These are phyloP conservation scores for Caenorhabditis panamensis DNA, from an alignment of 2,888 invertebrate species.

Conservation along the genomic window DNA sequence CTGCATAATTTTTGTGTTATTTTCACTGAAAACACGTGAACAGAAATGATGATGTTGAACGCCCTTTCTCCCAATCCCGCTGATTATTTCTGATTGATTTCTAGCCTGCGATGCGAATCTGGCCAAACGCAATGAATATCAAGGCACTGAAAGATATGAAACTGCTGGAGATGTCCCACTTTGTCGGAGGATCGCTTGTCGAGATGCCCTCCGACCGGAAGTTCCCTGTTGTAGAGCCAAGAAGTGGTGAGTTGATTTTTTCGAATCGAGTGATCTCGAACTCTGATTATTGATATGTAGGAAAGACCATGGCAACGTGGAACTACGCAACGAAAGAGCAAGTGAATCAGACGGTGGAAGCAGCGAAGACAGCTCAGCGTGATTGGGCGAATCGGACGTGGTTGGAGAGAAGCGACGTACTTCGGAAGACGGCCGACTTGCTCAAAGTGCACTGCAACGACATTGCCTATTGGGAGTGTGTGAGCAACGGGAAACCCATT, in stretches of 20 bases:
- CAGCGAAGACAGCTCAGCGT: slow-evolving; percentile 59
- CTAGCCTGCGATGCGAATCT: slow-evolving; percentile 50
- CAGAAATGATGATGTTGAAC: too few species aligned
- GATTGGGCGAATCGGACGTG: slow-evolving; percentile 61
- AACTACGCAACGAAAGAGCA: slow-evolving; percentile 52
- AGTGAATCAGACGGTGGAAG: slow-evolving; percentile 56
- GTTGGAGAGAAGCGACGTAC: slow-evolving; percentile 72
- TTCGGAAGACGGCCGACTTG: slow-evolving; percentile 72
- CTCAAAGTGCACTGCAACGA: slow-evolving; percentile 81
- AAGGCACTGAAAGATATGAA: slow-evolving; percentile 28
- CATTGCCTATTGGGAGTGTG: slow-evolving; percentile 82
- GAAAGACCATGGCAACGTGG: slow-evolving; percentile 46
- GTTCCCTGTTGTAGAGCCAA: slow-evolving; percentile 75
- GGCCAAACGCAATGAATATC: slow-evolving; percentile 40
- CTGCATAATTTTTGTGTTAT: too few species aligned
- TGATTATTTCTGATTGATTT: slow-evolving; percentile 3
- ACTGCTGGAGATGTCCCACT: slow-evolving; percentile 64
- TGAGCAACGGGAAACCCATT: slow-evolving; percentile 84
- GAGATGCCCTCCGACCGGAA: slow-evolving; percentile 57
- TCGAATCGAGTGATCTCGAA: not conserved
- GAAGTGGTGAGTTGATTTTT: slow-evolving; percentile 68
- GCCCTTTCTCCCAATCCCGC: not conserved
- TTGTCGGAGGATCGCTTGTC: slow-evolving; percentile 67
- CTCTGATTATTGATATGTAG: not conserved
- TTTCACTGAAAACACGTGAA: not conserved